Percentiles rank a stretch among this genome's conserved stretches.
Conservation (phyloP, 2,888 invertebrate genomes). For the Andricus quercusramuli region DNA sequence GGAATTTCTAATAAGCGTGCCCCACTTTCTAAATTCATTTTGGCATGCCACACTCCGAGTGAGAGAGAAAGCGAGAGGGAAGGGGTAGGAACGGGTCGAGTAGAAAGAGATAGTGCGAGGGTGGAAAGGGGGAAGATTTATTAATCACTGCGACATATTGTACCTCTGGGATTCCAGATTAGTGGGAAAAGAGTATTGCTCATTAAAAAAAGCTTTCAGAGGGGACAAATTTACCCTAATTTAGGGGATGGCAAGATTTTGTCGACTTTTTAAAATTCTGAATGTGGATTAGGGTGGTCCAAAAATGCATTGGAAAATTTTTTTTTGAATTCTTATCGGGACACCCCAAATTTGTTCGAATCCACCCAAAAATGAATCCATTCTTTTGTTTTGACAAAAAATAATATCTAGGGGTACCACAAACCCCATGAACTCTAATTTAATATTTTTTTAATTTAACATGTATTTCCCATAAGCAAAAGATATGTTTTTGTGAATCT, state of each 20-base stretch:
- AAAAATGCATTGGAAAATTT: too few species aligned
- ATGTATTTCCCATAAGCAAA: too few species aligned
- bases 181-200: background rate
- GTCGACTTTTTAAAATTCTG: too few species aligned
- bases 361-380: too few species aligned
- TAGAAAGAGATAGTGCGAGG: background rate
- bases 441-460: too few species aligned
- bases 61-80: background rate
- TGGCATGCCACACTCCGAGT: conserved; percentile 53
- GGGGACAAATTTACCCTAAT: background rate
- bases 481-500: too few species aligned
- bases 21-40: conserved; percentile 64
- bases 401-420: too few species aligned
- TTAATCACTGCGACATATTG: background rate
- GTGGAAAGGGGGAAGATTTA: background rate
- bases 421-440: too few species aligned
- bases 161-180: background rate
- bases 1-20: conserved; percentile 70
- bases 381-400: too few species aligned
- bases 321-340: too few species aligned
- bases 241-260: background rate
- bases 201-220: background rate
- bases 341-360: too few species aligned
- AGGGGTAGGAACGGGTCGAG: background rate
- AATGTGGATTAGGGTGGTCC: too few species aligned